These are phyloP conservation scores for Sebastes matsubarae DNA, from an alignment of 2,797 vertebrate species.

Conservation along the genomic window DNA sequence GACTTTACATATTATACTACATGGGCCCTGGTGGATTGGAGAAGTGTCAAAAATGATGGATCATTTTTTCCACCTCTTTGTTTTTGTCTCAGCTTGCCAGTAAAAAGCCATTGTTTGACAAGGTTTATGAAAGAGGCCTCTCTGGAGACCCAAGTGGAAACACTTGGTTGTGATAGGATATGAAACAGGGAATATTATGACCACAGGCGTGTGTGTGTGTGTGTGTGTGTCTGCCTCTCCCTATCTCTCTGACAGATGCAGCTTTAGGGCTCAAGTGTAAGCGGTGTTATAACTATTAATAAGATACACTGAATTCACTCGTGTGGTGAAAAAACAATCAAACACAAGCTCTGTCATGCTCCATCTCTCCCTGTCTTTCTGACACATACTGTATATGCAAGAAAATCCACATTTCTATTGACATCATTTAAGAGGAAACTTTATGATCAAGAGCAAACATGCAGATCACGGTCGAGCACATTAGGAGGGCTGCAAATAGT, in stretches of 20 bases:
- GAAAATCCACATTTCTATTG: neutral
- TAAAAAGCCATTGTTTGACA: slow-evolving; percentile 46
- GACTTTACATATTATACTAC: neutral
- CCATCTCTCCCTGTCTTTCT: neutral
- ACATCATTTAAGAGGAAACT: neutral
- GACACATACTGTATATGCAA: neutral
- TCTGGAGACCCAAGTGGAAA: slow-evolving; percentile 38
- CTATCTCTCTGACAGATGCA: slow-evolving; percentile 25
- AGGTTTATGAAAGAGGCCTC: slow-evolving; percentile 39
- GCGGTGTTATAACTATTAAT: slow-evolving; percentile 19
- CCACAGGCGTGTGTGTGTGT: neutral
- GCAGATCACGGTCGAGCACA: neutral
- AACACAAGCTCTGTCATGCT: slow-evolving; percentile 16
- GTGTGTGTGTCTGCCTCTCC: neutral
- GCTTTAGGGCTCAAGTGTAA: slow-evolving; percentile 29
- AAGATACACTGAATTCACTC: slow-evolving; percentile 12
- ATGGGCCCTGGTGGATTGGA: neutral
- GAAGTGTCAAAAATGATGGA: slow-evolving; percentile 54
- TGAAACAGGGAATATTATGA: slow-evolving; percentile 24
- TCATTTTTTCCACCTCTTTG: slow-evolving; percentile 18
- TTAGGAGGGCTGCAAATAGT: neutral
- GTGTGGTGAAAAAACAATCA: slow-evolving; percentile 17
- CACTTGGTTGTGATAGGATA: slow-evolving; percentile 24
- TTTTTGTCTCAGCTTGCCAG: slow-evolving; percentile 28
- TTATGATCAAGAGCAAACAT: neutral